These are phyloP conservation scores for Petrocephalus sullivani DNA, from an alignment of 2,797 vertebrate species.

Conservation along the genomic window DNA sequence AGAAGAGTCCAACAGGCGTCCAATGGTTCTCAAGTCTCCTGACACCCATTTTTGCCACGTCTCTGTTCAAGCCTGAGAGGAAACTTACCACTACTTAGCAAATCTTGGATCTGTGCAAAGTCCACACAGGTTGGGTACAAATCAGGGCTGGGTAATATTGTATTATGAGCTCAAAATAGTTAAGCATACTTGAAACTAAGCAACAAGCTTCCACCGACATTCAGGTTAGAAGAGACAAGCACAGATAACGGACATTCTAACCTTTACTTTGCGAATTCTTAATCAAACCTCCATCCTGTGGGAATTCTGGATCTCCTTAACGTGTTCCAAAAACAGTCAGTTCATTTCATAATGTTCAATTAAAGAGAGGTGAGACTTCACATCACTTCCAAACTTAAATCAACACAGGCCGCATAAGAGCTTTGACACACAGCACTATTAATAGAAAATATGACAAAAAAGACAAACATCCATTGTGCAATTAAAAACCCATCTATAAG, in stretches of 20 bases:
- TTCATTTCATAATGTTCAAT: neutral
- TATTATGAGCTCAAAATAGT: neutral
- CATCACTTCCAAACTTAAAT: neutral
- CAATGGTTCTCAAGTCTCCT: neutral
- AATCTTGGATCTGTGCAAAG: neutral
- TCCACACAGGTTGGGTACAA: neutral
- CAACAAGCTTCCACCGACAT: neutral
- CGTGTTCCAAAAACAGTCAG: neutral
- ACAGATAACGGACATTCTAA: neutral
- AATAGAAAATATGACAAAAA: neutral
- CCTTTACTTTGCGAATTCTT: conserved; percentile 16
- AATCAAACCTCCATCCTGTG: conserved; percentile 5
- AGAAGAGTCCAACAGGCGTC: neutral
- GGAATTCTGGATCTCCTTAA: neutral
- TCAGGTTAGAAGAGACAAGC: neutral
- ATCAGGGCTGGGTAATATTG: neutral
- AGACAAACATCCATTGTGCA: neutral
- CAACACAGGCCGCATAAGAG: neutral
- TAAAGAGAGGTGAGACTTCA: neutral
- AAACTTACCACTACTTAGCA: neutral
- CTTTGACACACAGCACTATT: neutral
- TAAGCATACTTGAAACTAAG: neutral
- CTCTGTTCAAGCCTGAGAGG: neutral
- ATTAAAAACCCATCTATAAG: neutral
- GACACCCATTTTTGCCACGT: neutral